Evolutionary conservation across 2,888 invertebrate species (phyloP), one percentile per base, ranked within the genome.

Genomic region (Apodemia hepburni): DNA sequence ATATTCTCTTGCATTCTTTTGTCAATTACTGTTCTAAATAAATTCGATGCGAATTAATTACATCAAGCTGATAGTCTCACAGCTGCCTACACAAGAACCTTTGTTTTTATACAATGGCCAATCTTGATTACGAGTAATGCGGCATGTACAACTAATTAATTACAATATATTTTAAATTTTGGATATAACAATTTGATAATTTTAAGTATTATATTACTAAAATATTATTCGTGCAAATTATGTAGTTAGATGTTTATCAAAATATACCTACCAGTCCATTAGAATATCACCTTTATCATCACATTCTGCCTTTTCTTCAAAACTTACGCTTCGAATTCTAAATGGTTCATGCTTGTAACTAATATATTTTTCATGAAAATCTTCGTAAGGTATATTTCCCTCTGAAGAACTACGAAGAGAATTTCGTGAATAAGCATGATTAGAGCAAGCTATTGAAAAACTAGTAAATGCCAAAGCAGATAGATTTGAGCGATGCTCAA

Each of bases 311-410:
- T 86, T 85, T 72, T 95, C 95, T 80, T 95, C 95, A 72, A 95
- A 92, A 75, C 95, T 95, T 70, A 95, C 94, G 72, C 95, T 95
- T 76, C 95, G 93, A 83, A 95, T 95, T 74, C 95, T 93, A 86
- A 95, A 96, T 80, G 95, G 93, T 74, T 95, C 94, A 75, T 95
- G 94, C 87, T 92, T 86, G 92, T 86, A 92, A 82, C 95, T 95
- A 82, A 96, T 94, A 76, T 95, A 93, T 83, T 95, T 95, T 89
- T 96, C 96, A 83, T 96, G 96, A 84, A 96, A 96, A 81, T 96
- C 96, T 92, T 96, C 94, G 77, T 93, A 94, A 78, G 93, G 86
- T 80, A 84, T 89, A 87, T 90, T 91, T 66, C 91, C 90, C 81
- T 92, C 92, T 78, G 92, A 92, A 83, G 92, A 92, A 89, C 92